A percentile compares a stretch with the other conserved stretches of the same genome.
Evolutionary conservation across 2,113 vertebrate species (phyloP).

Genomic region (Cottus gobio): DNA sequence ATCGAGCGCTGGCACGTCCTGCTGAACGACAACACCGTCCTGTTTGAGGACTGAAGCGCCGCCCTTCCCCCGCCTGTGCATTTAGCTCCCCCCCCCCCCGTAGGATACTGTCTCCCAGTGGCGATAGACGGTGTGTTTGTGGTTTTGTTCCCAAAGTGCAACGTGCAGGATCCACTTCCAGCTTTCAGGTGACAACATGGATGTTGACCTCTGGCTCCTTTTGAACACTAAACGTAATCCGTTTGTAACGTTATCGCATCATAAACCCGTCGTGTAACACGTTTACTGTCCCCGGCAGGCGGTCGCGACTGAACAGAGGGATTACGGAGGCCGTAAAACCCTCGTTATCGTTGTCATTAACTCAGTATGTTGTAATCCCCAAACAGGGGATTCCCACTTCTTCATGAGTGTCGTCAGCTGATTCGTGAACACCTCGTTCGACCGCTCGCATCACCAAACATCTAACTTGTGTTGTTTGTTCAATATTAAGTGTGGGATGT

Average conservation of each 20-base stretch:
- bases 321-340: slow-evolving; percentile 22
- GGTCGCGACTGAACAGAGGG: slow-evolving; percentile 12
- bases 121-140: not conserved
- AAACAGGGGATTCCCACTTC: slow-evolving; percentile 10
- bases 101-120: slow-evolving; percentile 17
- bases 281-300: not conserved
- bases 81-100: not conserved
- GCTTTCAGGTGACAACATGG: slow-evolving; percentile 44
- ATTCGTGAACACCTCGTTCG: slow-evolving; percentile 16
- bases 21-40: slow-evolving; percentile 87
- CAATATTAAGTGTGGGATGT: slow-evolving; percentile 1
- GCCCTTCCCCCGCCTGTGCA: not conserved
- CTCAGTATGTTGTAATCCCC: slow-evolving; percentile 10
- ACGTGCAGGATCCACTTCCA: slow-evolving; percentile 14
- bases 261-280: not conserved
- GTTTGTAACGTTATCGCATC: not conserved
- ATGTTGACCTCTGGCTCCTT: slow-evolving; percentile 38
- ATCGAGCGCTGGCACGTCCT: slow-evolving; percentile 97
- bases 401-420: slow-evolving; percentile 28
- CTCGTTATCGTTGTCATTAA: slow-evolving; percentile 6
- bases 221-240: not conserved
- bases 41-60: slow-evolving; percentile 72
- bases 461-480: slow-evolving; percentile 27
- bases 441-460: slow-evolving; percentile 18
- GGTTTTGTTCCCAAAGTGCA: slow-evolving; percentile 9